Evolutionary conservation across 2,797 vertebrate species (phyloP), one percentile per base, ranked within the genome.

Genomic region (Sebastes goodei): DNA sequence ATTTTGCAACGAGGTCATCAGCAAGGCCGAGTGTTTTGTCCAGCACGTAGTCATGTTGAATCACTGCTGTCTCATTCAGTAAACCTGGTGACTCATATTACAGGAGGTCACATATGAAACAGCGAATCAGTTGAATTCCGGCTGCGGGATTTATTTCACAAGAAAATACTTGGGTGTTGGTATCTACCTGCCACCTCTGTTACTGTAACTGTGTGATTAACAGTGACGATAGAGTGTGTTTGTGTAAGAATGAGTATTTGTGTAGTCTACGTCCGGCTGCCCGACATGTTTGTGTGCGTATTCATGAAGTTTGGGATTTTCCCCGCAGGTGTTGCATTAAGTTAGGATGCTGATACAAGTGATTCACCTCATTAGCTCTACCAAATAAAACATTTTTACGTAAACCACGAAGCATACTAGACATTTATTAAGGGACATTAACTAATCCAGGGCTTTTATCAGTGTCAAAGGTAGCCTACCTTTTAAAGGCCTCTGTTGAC

Each of bases 31-130:
- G 61, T 42, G 70, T 29, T 66, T 66, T 78, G 30, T 42, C 5
- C 80, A 29, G 27, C 27, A 21, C 32, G 23, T 32, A 86, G 80
- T 89, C 88, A 85, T 32, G 69, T 57, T 86, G 89, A 94, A 83
- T 92, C 92, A 89, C 55, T 10, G 46, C 67, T 8, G 25, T 74
- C 42, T 81, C 73, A 42, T 27, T 78, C 52, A 69, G 42, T 6
- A 5, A 21, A 74, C 35, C 38, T 3, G 4, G 30, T 89, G 89
- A 93, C 61, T 86, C 82, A 78, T 42, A 75, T 9, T 29, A 17
- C 12, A 57, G 33, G 23, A 12, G 23, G 33, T 79, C 1, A 30
- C 6, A 49, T 4, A 10, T n/a, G 17, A 61, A 76, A 32, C 14
- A 33, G 33, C 71, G 56, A 92, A 62, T 88, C 76, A 84, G 76